These are phyloP conservation scores for Pristiophorus japonicus DNA, from an alignment of 2,113 vertebrate species.

Conservation along the genomic window DNA sequence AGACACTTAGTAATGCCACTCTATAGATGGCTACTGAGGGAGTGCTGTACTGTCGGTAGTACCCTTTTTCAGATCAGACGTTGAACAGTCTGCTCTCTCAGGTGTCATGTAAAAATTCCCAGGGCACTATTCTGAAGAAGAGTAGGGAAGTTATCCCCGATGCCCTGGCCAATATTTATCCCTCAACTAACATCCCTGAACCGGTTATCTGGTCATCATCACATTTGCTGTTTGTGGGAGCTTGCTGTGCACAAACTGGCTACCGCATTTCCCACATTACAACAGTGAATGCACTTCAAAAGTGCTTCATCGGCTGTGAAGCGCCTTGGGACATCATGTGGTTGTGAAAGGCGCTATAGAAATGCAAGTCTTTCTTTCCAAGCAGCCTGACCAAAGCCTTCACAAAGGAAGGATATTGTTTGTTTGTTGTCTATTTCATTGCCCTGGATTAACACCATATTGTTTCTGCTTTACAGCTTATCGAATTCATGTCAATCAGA, in stretches of 20 bases:
- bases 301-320: background rate
- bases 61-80: background rate
- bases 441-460: background rate
- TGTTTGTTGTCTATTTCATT: background rate
- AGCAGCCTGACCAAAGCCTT: background rate
- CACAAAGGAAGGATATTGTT: background rate
- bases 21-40: background rate
- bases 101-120: background rate
- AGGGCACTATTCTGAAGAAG: background rate
- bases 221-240: background rate
- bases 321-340: background rate
- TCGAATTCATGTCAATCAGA: constrained; percentile 82
- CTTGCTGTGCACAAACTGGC: background rate
- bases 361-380: background rate
- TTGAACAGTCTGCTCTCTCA: background rate
- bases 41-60: background rate
- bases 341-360: background rate
- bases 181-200: background rate
- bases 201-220: background rate
- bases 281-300: background rate
- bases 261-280: background rate
- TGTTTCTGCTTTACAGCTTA: constrained; percentile 62
- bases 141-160: background rate
- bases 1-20: background rate
- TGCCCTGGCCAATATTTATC: background rate